These are phyloP conservation scores for Mechanitis messenoides DNA, from an alignment of 2,888 invertebrate species.

Conservation along the genomic window DNA sequence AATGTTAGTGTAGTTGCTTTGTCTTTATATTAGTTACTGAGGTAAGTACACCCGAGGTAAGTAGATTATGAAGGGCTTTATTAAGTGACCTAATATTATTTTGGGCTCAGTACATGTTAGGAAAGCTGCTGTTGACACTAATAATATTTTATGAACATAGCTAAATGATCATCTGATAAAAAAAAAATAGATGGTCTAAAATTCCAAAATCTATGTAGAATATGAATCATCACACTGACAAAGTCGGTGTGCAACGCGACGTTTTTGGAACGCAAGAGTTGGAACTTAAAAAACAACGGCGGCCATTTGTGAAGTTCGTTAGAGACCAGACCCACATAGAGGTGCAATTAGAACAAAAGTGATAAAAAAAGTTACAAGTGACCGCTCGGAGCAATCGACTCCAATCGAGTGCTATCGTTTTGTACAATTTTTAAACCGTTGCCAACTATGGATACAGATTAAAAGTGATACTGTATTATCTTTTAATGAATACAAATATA, in stretches of 20 bases:
- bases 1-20: slow-evolving; percentile 18
- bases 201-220: background rate
- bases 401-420: slow-evolving; percentile 35
- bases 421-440: slow-evolving; percentile 29
- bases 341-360: slow-evolving; percentile 55
- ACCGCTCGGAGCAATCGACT: slow-evolving; percentile 47
- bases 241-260: background rate
- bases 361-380: slow-evolving; percentile 40
- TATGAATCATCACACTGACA: background rate
- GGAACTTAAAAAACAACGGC: slow-evolving; percentile 29
- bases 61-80: slow-evolving; percentile 21
- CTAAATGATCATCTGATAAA: too few species aligned
- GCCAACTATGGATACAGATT: slow-evolving; percentile 29
- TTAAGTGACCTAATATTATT: slow-evolving; percentile 8
- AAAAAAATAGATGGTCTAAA: too few species aligned
- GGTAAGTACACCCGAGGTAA: slow-evolving; percentile 8
- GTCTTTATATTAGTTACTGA: slow-evolving; percentile 16
- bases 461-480: slow-evolving; percentile 18
- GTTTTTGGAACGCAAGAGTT: slow-evolving; percentile 14
- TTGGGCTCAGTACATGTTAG: background rate
- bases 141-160: background rate
- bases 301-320: slow-evolving; percentile 45
- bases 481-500: too few species aligned
- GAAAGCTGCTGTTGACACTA: background rate
- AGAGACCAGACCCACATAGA: slow-evolving; percentile 39